These are phyloP conservation scores for Plusia festucae DNA, from an alignment of 2,888 invertebrate genomes.

Conservation along the genomic window DNA sequence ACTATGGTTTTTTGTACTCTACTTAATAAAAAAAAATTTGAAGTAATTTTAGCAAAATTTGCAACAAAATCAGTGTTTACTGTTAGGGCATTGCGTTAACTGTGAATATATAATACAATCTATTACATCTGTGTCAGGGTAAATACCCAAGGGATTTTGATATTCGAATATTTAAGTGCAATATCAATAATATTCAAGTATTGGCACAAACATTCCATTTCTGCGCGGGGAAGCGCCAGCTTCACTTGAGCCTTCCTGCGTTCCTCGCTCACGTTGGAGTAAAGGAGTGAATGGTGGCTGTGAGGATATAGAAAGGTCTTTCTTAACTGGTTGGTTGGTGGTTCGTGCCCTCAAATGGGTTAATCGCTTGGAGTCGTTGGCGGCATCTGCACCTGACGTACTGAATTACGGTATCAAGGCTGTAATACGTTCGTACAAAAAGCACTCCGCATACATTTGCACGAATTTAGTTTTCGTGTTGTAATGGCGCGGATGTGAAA, in stretches of 20 bases:
- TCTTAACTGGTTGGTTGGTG: conserved; percentile 61
- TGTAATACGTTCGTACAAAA: conserved; percentile 73
- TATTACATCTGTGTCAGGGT: conserved; percentile 59
- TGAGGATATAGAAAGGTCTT: conserved; percentile 64
- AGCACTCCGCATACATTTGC: conserved; percentile 60
- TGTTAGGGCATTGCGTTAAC: conserved; percentile 9
- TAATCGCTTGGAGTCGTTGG: conserved; percentile 83
- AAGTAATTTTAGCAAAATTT: background rate
- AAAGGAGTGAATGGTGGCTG: conserved; percentile 49
- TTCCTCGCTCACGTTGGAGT: conserved; percentile 44
- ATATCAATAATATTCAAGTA: conserved; percentile 83
- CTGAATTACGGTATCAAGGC: conserved; percentile 82
- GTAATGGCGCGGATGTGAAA: conserved; percentile 42
- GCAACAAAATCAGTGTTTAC: background rate
- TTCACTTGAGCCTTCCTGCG: conserved; percentile 57
- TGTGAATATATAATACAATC: conserved; percentile 45
- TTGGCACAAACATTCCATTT: conserved; percentile 80
- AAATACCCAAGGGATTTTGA: conserved; percentile 61
- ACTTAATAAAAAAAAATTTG: background rate
- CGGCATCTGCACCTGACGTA: conserved; percentile 86
- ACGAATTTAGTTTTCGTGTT: conserved; percentile 51
- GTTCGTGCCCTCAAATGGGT: conserved; percentile 81
- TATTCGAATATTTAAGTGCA: conserved; percentile 76
- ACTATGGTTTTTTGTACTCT: background rate
- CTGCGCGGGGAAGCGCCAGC: conserved; percentile 64